phyloP scores from a whole-genome alignment of 2,113 vertebrate genomes.

The Semnornis frantzii region DNA sequence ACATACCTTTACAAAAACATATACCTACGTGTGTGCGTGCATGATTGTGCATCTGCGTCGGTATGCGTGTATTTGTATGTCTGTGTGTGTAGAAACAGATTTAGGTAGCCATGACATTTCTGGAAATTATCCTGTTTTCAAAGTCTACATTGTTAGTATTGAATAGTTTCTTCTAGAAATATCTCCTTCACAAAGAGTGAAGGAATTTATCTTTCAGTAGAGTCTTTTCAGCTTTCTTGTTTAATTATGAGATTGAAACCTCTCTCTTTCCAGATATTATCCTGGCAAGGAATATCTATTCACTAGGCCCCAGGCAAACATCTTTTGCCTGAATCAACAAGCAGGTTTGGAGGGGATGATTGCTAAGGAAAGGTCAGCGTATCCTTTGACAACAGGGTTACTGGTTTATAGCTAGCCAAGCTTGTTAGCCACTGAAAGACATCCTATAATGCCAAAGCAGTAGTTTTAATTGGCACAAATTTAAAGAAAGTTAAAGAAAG shows the following conservation, averaged over 20 bases:
- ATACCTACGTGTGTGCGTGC: background rate
- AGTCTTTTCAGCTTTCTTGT: conserved; percentile 35
- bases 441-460: background rate
- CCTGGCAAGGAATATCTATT: background rate
- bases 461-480: background rate
- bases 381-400: background rate
- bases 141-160: background rate
- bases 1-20: background rate
- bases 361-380: background rate
- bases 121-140: background rate
- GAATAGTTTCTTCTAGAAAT: conserved; percentile 37
- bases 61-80: background rate
- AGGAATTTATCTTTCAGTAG: conserved; percentile 16
- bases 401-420: background rate
- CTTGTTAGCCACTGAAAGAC: background rate
- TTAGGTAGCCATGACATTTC: background rate
- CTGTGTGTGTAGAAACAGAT: background rate
- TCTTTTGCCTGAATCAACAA: conserved; percentile 1
- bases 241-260: conserved; percentile 43
- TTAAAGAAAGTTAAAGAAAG: background rate
- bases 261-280: conserved; percentile 11
- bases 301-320: background rate
- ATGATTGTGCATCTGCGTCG: background rate
- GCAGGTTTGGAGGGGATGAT: background rate
- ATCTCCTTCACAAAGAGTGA: background rate